Conservation (phyloP, 2,888 invertebrate genomes). For the Barypeithes pellucidus region DNA sequence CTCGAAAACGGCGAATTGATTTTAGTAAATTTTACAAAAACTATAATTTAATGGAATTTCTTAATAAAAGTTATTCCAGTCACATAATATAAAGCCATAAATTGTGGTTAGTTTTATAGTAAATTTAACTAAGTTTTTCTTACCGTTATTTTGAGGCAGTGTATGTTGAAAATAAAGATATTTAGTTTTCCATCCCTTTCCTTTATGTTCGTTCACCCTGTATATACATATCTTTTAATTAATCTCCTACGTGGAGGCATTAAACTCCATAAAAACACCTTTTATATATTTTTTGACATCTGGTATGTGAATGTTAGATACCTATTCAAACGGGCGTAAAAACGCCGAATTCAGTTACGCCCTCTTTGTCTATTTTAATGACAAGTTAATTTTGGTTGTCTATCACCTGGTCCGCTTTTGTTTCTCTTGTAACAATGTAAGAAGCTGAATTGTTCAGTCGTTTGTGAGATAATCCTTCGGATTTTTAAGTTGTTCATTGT, state of each 20-base stretch:
- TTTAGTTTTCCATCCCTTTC: too few species aligned
- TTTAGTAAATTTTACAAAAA: too few species aligned
- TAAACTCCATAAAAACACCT: conserved; percentile 1
- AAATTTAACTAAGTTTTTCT: too few species aligned
- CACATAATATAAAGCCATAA: too few species aligned
- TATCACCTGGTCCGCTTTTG: conserved; percentile 44
- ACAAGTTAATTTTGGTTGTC: conserved; percentile 51
- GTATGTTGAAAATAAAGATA: too few species aligned
- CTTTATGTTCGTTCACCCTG: background rate
- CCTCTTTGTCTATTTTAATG: conserved; percentile 48
- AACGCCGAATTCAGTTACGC: conserved; percentile 38
- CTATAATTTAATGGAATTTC: too few species aligned
- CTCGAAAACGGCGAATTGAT: too few species aligned
- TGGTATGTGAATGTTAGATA: background rate
- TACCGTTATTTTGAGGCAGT: too few species aligned
- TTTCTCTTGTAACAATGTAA: conserved; percentile 31
- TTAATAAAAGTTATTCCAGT: too few species aligned
- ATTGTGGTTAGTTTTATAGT: too few species aligned
- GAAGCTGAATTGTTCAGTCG: conserved; percentile 13
- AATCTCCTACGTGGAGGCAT: conserved; percentile 8
- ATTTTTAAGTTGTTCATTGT: background rate
- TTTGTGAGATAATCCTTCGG: conserved; percentile 3
- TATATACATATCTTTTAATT: conserved; percentile 9
- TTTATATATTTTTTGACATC: conserved; percentile 19
- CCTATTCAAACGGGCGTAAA: conserved; percentile 37